Conservation (phyloP, 1,140 invertebrate species). For the Mamestra configurata region DNA sequence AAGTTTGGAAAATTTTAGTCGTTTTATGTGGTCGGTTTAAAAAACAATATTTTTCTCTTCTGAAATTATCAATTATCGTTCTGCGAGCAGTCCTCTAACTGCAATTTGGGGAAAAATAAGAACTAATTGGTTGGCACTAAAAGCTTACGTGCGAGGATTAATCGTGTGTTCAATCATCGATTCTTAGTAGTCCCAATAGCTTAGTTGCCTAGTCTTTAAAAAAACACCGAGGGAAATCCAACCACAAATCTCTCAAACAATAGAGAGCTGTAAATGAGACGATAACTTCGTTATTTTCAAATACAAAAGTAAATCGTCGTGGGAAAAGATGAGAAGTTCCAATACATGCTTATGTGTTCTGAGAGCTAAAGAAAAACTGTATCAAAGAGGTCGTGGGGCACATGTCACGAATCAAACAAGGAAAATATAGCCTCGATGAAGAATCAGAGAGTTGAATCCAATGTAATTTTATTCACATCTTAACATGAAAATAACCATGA, state of each 20-base stretch:
- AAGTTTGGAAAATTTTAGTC: too few relatives aligned
- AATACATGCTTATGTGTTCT: slow-evolving; percentile 4
- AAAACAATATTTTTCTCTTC: too few relatives aligned
- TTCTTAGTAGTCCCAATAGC: slow-evolving; percentile 6
- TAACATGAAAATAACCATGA: too few relatives aligned
- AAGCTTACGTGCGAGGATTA: not conserved
- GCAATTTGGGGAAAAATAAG: too few relatives aligned
- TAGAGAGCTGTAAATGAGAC: slow-evolving; percentile 3
- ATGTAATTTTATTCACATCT: too few relatives aligned
- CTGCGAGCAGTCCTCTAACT: too few relatives aligned
- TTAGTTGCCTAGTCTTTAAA: not conserved
- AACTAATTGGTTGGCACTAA: not conserved
- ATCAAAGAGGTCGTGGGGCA: not conserved
- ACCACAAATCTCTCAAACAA: not conserved
- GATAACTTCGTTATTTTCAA: not conserved
- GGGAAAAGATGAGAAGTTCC: slow-evolving; percentile 2
- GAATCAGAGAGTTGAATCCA: too few relatives aligned
- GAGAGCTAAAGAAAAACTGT: slow-evolving; percentile 4
- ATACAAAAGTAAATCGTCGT: not conserved
- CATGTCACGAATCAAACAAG: slow-evolving; percentile 12
- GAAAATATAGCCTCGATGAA: not conserved
- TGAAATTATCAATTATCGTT: too few relatives aligned
- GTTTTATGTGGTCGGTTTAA: too few relatives aligned
- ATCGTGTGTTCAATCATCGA: not conserved
- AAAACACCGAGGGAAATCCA: not conserved